Conservation (phyloP, 1,140 invertebrate species). For the Fopius arisanus region DNA sequence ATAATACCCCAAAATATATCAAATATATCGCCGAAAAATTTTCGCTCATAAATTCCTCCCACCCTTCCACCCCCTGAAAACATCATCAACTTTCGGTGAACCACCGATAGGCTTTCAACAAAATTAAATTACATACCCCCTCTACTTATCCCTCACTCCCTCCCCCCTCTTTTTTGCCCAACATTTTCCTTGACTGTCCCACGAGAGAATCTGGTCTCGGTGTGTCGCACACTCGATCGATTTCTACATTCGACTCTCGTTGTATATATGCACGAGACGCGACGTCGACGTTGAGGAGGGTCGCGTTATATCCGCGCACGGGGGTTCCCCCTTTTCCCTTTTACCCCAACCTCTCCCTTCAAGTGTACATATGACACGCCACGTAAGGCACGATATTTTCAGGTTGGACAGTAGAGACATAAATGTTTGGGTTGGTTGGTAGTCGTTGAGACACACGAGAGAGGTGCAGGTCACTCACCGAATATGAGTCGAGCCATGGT, state of each 20-base stretch:
- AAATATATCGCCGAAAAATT: too few species aligned
- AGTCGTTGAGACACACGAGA: slow-evolving; percentile 49
- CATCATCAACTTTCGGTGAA: not conserved
- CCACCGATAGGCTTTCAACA: not conserved
- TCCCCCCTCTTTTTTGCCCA: not conserved
- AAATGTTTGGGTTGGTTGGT: slow-evolving; percentile 54
- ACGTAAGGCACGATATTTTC: slow-evolving; percentile 55
- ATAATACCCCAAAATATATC: too few species aligned
- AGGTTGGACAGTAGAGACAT: slow-evolving; percentile 56
- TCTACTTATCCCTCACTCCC: too few species aligned
- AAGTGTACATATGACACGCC: slow-evolving; percentile 13
- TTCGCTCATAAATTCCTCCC: too few species aligned
- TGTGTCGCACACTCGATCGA: slow-evolving; percentile 31
- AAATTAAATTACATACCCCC: slow-evolving; percentile 5
- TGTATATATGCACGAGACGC: slow-evolving; percentile 23
- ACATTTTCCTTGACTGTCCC: slow-evolving; percentile 27
- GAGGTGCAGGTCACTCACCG: slow-evolving; percentile 61
- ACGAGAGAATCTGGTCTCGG: slow-evolving; percentile 31
- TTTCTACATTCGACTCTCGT: slow-evolving; percentile 41
- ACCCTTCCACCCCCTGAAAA: not conserved
- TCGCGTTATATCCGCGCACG: slow-evolving; percentile 47
- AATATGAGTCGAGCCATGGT: slow-evolving; percentile 55
- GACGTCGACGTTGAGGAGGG: slow-evolving; percentile 53
- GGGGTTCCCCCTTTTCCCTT: slow-evolving; percentile 24
- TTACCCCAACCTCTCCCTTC: not conserved